phyloP scores from a whole-genome alignment of 2,797 vertebrate genomes.

The Chrysocyon brachyurus region DNA sequence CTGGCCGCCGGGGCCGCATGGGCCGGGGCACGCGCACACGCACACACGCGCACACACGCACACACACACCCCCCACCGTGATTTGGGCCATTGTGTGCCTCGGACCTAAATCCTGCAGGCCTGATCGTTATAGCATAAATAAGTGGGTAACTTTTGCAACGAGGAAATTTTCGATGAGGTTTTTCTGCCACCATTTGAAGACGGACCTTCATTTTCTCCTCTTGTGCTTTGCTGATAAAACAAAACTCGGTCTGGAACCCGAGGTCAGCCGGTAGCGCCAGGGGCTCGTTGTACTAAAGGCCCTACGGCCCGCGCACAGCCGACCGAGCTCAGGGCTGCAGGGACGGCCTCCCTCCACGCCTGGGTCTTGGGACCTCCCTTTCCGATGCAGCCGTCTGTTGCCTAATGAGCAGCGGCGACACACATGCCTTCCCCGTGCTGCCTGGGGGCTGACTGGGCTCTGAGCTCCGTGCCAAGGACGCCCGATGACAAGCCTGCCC shows the following conservation, averaged over 20 bases:
- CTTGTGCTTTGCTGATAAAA: neutral
- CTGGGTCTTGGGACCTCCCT: neutral
- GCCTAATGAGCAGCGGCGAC: neutral
- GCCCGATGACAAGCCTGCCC: neutral
- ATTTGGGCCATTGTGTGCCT: neutral
- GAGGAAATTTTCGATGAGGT: neutral
- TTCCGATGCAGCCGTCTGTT: neutral
- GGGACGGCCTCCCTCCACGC: neutral
- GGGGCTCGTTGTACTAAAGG: neutral
- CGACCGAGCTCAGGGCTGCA: neutral
- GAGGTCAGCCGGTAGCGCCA: neutral
- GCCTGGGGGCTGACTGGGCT: slow-evolving; percentile 22
- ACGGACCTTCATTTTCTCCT: neutral
- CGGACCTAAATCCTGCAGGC: neutral
- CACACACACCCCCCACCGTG: neutral
- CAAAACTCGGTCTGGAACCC: neutral
- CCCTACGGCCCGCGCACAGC: neutral
- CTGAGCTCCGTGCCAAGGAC: neutral
- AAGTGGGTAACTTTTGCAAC: neutral
- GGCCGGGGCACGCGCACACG: neutral
- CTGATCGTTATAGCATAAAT: neutral
- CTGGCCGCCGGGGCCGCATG: no score
- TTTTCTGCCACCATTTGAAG: neutral
- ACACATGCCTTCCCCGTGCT: neutral
- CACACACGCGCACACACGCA: neutral